Base-by-base conservation (phyloP, 2,797 vertebrate species). In the Diceros bicornis region DNA sequence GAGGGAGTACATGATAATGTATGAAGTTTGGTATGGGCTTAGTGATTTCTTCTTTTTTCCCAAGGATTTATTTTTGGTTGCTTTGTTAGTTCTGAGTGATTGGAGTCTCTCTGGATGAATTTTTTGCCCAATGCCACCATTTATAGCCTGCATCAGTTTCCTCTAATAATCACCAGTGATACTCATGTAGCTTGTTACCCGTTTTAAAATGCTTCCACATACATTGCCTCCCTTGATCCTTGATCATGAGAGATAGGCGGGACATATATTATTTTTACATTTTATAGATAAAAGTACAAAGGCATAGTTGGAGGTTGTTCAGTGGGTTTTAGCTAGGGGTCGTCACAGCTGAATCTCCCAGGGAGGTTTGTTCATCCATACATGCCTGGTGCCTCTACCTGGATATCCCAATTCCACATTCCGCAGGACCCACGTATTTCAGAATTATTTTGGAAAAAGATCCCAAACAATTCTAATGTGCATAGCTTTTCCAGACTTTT, bases 91-190 rank as follows among this genome's bases (percentile, higher is more conserved):
- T 96, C 86, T 13, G 25, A 85, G 47, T 72, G 90, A 29, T 57
- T 83, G 66, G 62, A 83, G 41, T 71, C 68, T 89, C 18, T 71
- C 52, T 47, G 25, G 86, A 71, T 81, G 47, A 85, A 72, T 69
- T 44, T 86, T 77, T 82, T 72, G 52, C 37, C 34, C 59, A 68
- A 13, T 18, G 68, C 23, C 20, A 62, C 50, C 57, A 50, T 81
- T 91, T 92, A 52, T 20, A 79, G 12, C 68, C 91, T 77, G 37
- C 20, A 14, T 96, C 34, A 88, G 29, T 96, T 95, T 86, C 55
- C 47, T 92, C 57, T 96, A 50, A 66, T 89, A 62, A 55, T 89
- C 64, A 79, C 50, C 25, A 86, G 32, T 64, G 59, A 72, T 61
- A 61, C n/a, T 83, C 86, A 29, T 9, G 6, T 47, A 78, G 37